Conservation (phyloP, 1,140 invertebrate genomes). For the Drosophila triauraria region DNA sequence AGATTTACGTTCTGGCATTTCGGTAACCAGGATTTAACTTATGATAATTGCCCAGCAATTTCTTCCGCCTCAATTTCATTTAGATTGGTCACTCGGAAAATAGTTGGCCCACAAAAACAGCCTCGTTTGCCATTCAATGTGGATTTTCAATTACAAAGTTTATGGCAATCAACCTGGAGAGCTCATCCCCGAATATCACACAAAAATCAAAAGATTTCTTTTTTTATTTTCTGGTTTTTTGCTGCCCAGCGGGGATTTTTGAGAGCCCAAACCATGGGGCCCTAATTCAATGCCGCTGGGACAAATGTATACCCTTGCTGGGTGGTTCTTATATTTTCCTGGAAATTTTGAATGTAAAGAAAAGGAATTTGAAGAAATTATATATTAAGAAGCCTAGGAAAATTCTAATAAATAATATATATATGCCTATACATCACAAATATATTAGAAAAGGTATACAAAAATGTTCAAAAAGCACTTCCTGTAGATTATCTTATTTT, state of each 20-base stretch:
- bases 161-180: slow-evolving; percentile 33
- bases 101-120: slow-evolving; percentile 8
- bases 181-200: slow-evolving; percentile 24
- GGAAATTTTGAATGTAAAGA: not conserved
- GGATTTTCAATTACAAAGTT: slow-evolving; percentile 23
- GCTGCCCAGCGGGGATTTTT: not conserved
- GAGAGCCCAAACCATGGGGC: not conserved
- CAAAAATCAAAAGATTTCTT: slow-evolving; percentile 6
- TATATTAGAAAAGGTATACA: no score
- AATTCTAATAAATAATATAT: no score
- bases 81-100: slow-evolving; percentile 5
- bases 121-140: not conserved
- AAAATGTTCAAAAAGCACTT: no score
- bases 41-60: slow-evolving; percentile 26
- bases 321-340: slow-evolving; percentile 1
- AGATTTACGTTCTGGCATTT: slow-evolving; percentile 22
- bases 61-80: not conserved
- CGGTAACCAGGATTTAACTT: slow-evolving; percentile 34
- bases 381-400: not conserved
- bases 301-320: slow-evolving; percentile 13
- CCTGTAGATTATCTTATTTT: no score
- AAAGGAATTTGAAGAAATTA: not conserved
- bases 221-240: slow-evolving; percentile 1
- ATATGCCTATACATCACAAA: no score
- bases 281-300: slow-evolving; percentile 24